A percentile compares a stretch with the other conserved stretches of the same genome.
These are phyloP conservation scores for Rhopilema esculentum DNA, from an alignment of 30 jellyfish, hydroid and myxozoan genomes.

Conservation along the genomic window DNA sequence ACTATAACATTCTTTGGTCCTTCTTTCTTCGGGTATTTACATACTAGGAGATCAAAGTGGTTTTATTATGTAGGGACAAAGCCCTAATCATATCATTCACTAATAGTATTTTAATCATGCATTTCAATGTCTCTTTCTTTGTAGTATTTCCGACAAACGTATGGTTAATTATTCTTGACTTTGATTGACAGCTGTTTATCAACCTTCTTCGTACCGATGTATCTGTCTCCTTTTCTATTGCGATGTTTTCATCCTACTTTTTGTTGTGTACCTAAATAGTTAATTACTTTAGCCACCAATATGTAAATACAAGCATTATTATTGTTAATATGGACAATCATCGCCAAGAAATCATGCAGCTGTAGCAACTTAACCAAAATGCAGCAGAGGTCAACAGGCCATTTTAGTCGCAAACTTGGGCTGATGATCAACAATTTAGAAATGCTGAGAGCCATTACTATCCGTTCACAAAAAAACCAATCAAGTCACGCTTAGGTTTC, in stretches of 20 bases:
- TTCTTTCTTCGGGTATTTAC: neutral
- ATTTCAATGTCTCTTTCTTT: neutral
- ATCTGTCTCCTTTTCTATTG: neutral
- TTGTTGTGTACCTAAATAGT: neutral
- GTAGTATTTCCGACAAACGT: neutral
- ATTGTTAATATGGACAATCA: too few relatives aligned
- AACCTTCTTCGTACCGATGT: neutral
- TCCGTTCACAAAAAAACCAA: too few relatives aligned
- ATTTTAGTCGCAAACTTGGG: too few relatives aligned
- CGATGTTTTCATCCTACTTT: neutral
- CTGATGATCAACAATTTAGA: too few relatives aligned
- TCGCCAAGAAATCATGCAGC: too few relatives aligned
- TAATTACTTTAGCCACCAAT: neutral
- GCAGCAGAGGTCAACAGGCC: too few relatives aligned
- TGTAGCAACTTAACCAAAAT: too few relatives aligned
- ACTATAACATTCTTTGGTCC: neutral
- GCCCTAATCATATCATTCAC: conserved; percentile 10
- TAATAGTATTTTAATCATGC: conserved; percentile 4
- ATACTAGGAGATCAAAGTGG: conserved; percentile 43
- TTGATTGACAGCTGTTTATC: neutral
- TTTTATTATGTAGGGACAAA: conserved; percentile 25
- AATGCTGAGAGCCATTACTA: too few relatives aligned
- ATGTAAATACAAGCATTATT: too few relatives aligned
- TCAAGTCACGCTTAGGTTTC: too few relatives aligned
- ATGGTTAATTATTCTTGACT: neutral